A percentile compares a stretch with the other conserved stretches of the same genome.
phyloP scores from a whole-genome alignment of 1,140 invertebrate species.

The Pseudomyrmex sp. region DNA sequence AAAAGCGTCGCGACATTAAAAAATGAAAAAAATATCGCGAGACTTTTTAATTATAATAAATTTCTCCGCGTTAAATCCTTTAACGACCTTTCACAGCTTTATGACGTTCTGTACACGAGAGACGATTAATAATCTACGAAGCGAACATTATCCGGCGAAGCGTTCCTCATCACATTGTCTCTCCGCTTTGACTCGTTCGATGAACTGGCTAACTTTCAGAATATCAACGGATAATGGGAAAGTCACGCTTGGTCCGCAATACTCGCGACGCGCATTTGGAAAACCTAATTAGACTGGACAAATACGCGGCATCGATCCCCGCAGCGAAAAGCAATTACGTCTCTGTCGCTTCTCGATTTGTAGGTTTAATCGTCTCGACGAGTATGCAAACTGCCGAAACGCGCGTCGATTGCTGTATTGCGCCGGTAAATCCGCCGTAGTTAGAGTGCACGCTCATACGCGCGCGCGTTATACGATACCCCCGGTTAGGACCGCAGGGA shows the following conservation, averaged over 20 bases:
- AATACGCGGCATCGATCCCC: slow-evolving; percentile 67
- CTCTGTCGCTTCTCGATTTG: slow-evolving; percentile 61
- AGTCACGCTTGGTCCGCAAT: slow-evolving; percentile 48
- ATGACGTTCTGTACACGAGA: background rate
- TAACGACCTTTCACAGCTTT: background rate
- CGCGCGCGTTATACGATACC: background rate
- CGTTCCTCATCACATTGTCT: background rate
- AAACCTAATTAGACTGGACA: slow-evolving; percentile 70
- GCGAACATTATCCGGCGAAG: background rate
- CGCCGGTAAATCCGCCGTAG: slow-evolving; percentile 52
- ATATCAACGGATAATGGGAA: slow-evolving; percentile 54
- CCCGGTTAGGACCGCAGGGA: slow-evolving; percentile 19
- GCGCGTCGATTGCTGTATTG: slow-evolving; percentile 62
- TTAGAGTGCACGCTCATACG: slow-evolving; percentile 2
- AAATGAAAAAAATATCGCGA: too few species aligned
- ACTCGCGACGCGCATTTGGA: slow-evolving; percentile 54
- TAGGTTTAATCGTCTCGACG: slow-evolving; percentile 66
- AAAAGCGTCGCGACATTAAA: background rate
- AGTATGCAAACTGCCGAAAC: slow-evolving; percentile 61
- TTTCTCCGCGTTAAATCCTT: background rate
- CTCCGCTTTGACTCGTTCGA: slow-evolving; percentile 12
- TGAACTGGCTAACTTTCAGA: slow-evolving; percentile 32
- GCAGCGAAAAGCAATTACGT: slow-evolving; percentile 69
- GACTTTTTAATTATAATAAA: too few species aligned
- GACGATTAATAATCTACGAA: background rate